phyloP scores from a whole-genome alignment of 2,113 vertebrate genomes.

The Scolopax mira region DNA sequence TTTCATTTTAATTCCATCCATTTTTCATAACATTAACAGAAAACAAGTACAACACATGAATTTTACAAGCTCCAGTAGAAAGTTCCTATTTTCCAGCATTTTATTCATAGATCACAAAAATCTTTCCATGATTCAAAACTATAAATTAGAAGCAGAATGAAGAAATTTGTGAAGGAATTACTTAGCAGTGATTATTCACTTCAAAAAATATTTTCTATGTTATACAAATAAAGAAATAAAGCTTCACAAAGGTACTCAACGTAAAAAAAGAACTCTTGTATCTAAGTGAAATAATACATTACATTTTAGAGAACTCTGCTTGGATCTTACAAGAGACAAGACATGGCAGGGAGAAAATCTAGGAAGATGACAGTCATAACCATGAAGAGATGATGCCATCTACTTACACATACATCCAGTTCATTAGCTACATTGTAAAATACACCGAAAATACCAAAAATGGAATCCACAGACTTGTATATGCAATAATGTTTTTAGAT shows the following conservation, averaged over 20 bases:
- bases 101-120: background rate
- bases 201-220: background rate
- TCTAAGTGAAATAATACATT: background rate
- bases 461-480: background rate
- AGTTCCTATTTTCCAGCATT: background rate
- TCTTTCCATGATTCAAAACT: background rate
- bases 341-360: background rate
- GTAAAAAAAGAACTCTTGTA: background rate
- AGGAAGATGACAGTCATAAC: background rate
- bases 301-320: background rate
- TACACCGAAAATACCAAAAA: background rate
- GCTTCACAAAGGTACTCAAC: background rate
- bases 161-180: background rate
- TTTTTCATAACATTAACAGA: background rate
- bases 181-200: background rate
- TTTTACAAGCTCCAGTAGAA: background rate
- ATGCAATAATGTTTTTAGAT: background rate
- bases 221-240: background rate
- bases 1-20: background rate
- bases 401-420: background rate
- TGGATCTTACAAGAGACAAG: background rate
- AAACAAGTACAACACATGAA: background rate
- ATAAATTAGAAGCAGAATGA: background rate
- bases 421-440: background rate
- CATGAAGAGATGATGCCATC: background rate